Evolutionary conservation across 2,888 invertebrate species (phyloP), one percentile per base, ranked within the genome.

Genomic region (Carterocephalus palaemon): DNA sequence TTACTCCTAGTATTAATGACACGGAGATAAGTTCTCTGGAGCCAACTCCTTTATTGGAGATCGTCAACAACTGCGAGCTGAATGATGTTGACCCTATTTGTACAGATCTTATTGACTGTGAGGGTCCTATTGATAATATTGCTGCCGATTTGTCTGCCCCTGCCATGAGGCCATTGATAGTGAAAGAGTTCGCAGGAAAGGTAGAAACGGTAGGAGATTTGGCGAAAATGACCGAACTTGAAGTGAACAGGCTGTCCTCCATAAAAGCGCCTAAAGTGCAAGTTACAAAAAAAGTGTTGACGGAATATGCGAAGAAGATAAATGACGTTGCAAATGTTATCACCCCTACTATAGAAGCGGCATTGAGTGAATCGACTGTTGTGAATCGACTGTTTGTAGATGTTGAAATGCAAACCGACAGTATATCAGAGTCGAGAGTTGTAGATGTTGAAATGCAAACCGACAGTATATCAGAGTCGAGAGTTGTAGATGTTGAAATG

Each of bases 121-220:
- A 64, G 2, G 88, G 89, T 46, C 70, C 88, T 1, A 82, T 91
- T 33, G 70, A 73, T 2, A 65, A 70, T 7, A 86, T 91, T 38
- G 72, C 89, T 2, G 56, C 69, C 2, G 79, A 85, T 23, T 59
- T 91, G 3, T 88, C 89, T 0, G 88, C 89, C 33, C 81, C 88
- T 0, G 67, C 86, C 9, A 90, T 89, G 85, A 82, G 80, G 20
- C 61, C 68, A 1, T 68, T 86, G 46, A 67, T 91, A 2, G 62
- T 84, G 4, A 79, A 82, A 48, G 87, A 88, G 53, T 66, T 91
- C 4, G 70, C 75, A 33, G 81, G 75, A 0, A 88, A 80, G 36
- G 73, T 91, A n/a, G 69, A 67, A 13, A 90, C 89, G 0, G 62
- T 92, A 4, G 90, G 90, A 0, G 90, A 92, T 66, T 69, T 92